Base-by-base conservation (phyloP, 2,113 vertebrate genomes). In the Pygathrix nemaeus region DNA sequence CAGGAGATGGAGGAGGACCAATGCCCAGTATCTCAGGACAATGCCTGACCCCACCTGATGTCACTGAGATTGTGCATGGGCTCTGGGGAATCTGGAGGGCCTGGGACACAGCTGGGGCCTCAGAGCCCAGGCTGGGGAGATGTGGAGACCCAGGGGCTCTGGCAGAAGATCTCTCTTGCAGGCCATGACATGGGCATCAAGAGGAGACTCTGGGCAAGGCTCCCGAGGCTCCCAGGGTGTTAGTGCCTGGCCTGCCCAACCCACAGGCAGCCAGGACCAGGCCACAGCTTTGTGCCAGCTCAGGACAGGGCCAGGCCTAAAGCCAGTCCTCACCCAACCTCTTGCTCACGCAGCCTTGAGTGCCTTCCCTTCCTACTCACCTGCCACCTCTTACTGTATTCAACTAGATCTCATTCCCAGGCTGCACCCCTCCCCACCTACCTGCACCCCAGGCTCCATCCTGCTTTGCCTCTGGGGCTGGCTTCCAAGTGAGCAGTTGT, bases 361-460 rank as follows among this genome's bases (percentile, higher is more conserved):
- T 2, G 1, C 13, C n/a, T n/a, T 35, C 18, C 8, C 23, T 25
- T 2, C 6, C 48, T 40, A 6, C 43, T 21, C 2, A 5, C 6
- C 9, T 4, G 3, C 8, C 23, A 40, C 76, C 5, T 35, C 8
- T 30, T 35, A 30, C 76, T 52, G 14, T 32, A 52, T 20, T 32
- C 32, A 18, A 10, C 30, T 35, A 32, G 76, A 35, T 16, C 12
- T 13, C 6, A 11, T 52, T 75, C 18, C 72, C 8, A 6, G 40
- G 4, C 16, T 23, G 7, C 5, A 12, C 3, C 27, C 5, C 35
- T 1, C 25, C 72, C 25, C 6, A 9, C 25, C 17, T 90, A 96
- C 97, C 97, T 93, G 89, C 0, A 6, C 35, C 16, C 23, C 20
- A 0, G 11, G 32, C 48, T 96, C 95, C 95, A 96, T 97, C 35